A percentile compares a stretch with the other conserved stretches of the same genome.
phyloP scores from a whole-genome alignment of 2,113 vertebrate genomes.

The Mellivora capensis region DNA sequence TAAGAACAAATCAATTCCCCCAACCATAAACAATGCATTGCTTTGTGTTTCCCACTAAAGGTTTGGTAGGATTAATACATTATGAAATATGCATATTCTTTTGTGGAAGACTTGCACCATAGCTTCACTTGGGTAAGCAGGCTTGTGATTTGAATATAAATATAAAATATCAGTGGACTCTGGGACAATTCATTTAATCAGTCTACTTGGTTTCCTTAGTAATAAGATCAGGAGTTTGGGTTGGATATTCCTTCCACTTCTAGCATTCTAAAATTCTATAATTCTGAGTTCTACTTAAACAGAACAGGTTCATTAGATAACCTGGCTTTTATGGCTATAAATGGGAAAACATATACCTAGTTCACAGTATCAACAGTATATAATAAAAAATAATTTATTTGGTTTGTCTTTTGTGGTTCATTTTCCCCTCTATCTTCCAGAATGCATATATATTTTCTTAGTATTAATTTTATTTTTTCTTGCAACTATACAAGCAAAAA shows the following conservation, averaged over 20 bases:
- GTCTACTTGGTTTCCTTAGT: not conserved
- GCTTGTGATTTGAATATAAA: not conserved
- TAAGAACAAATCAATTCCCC: not conserved
- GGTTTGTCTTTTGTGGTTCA: not conserved
- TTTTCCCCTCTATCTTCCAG: not conserved
- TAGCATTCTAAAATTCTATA: not conserved
- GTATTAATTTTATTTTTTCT: slow-evolving; percentile 13
- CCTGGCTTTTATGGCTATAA: not conserved
- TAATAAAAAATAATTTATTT: slow-evolving; percentile 28
- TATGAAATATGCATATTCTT: not conserved
- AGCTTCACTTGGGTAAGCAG: not conserved
- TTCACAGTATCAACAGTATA: not conserved
- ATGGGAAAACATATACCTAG: not conserved
- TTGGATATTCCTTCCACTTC: not conserved
- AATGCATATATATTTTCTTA: not conserved
- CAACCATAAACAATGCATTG: not conserved
- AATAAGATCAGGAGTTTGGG: not conserved
- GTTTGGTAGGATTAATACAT: not conserved
- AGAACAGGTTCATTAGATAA: not conserved
- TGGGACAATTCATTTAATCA: not conserved
- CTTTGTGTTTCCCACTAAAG: not conserved
- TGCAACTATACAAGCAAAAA: not conserved
- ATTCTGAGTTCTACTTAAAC: slow-evolving; percentile 17
- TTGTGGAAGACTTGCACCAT: not conserved
- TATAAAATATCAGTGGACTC: not conserved